phyloP scores from a whole-genome alignment of 2,888 invertebrate species.

The Cerastis leucographa region DNA sequence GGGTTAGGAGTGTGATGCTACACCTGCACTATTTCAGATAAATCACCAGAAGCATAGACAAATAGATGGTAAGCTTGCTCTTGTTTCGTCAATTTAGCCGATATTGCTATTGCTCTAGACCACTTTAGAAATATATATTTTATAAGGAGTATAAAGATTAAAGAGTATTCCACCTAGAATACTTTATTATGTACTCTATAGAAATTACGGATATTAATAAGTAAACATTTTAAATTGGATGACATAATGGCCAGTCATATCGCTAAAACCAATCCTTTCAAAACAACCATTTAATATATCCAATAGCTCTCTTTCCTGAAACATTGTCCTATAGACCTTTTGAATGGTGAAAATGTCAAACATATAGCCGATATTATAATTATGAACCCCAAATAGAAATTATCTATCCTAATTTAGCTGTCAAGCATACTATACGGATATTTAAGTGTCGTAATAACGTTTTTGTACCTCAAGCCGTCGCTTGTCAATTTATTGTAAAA shows the following conservation, averaged over 20 bases:
- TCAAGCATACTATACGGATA: neutral
- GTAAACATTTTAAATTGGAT: neutral
- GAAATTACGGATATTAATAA: neutral
- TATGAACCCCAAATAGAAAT: neutral
- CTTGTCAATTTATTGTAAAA: neutral
- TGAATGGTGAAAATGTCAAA: neutral
- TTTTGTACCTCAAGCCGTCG: neutral
- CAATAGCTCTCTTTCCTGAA: neutral
- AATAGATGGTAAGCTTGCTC: neutral
- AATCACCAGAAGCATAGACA: neutral
- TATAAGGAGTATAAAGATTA: too few species aligned
- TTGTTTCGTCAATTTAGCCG: neutral
- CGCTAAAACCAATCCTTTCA: neutral
- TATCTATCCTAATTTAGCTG: constrained; percentile 11
- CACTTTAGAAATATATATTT: neutral
- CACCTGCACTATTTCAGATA: neutral
- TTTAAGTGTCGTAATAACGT: neutral
- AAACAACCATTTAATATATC: neutral
- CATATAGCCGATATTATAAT: neutral
- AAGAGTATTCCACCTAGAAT: neutral
- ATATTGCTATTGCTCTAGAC: neutral
- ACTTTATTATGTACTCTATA: neutral
- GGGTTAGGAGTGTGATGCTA: neutral
- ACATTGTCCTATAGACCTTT: neutral
- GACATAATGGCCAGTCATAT: neutral